Conservation (phyloP, 2,113 vertebrate species). For the Phylloscopus trochiloides region DNA sequence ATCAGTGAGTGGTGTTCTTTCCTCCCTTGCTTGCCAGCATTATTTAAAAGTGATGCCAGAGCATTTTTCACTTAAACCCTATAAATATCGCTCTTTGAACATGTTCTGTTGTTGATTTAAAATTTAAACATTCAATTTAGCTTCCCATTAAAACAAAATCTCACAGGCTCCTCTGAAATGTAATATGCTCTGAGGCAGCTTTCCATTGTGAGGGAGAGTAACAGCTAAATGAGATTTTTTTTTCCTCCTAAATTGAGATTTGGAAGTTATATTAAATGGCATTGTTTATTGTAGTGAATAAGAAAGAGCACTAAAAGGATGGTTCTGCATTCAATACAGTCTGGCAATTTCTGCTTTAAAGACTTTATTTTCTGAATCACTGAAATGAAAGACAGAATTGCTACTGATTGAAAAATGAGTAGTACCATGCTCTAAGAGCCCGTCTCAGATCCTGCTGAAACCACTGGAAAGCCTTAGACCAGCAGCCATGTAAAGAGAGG, state of each 20-base stretch:
- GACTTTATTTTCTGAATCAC: background rate
- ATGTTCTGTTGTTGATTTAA: constrained; percentile 64
- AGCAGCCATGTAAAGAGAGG: background rate
- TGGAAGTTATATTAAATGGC: constrained; percentile 46
- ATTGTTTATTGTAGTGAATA: constrained; percentile 40
- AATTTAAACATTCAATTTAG: constrained; percentile 63
- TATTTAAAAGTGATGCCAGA: constrained; percentile 52
- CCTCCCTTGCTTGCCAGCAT: constrained; percentile 4
- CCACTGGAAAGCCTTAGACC: background rate
- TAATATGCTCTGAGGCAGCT: constrained; percentile 40
- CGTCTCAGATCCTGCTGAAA: background rate
- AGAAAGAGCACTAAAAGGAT: background rate
- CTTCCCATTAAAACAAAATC: constrained; percentile 44
- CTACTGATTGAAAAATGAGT: constrained; percentile 28
- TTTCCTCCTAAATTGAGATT: constrained; percentile 13
- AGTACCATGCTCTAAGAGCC: background rate
- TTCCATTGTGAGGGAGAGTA: constrained; percentile 39
- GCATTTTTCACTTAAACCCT: constrained; percentile 57
- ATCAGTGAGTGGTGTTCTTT: constrained; percentile 43
- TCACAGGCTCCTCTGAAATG: constrained; percentile 30
- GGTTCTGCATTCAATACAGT: constrained; percentile 32
- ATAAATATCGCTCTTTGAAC: constrained; percentile 58
- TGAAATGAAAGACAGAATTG: background rate
- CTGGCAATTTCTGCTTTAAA: constrained; percentile 5
- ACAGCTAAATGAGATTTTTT: background rate